These are phyloP conservation scores for Eumaeus atala DNA, from an alignment of 1,140 invertebrate genomes.

Conservation along the genomic window DNA sequence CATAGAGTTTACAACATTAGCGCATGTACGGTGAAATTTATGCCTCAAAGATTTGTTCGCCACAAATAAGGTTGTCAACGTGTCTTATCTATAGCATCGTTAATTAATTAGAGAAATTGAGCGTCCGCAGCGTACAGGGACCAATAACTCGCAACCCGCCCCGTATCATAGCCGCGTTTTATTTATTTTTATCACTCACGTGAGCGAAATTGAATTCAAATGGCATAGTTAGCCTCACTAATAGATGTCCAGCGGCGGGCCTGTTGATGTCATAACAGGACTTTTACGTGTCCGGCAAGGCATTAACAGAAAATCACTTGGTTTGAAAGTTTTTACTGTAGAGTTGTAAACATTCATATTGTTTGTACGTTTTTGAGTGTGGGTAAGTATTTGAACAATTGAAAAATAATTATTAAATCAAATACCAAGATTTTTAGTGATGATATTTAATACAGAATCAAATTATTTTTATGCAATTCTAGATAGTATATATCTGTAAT, in stretches of 20 bases:
- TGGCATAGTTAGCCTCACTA: slow-evolving; percentile 26
- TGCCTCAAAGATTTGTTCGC: slow-evolving; percentile 70
- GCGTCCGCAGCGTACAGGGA: slow-evolving; percentile 57
- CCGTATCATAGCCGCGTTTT: slow-evolving; percentile 70
- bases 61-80: slow-evolving; percentile 74
- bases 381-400: not conserved
- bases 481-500: too few relatives aligned
- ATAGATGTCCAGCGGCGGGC: slow-evolving; percentile 2
- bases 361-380: not conserved
- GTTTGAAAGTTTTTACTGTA: slow-evolving; percentile 1
- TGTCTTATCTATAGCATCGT: slow-evolving; percentile 67
- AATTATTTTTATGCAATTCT: too few relatives aligned
- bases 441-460: too few relatives aligned
- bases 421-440: too few relatives aligned
- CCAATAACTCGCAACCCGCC: slow-evolving; percentile 70
- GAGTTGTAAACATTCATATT: not conserved
- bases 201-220: slow-evolving; percentile 69
- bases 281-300: not conserved
- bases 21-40: slow-evolving; percentile 68
- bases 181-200: slow-evolving; percentile 72
- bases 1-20: slow-evolving; percentile 65
- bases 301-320: slow-evolving; percentile 9
- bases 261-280: slow-evolving; percentile 7
- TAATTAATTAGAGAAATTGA: slow-evolving; percentile 75
- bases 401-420: too few relatives aligned